These are phyloP conservation scores for Etia nguti DNA, from an alignment of 2,113 vertebrate genomes.

Conservation along the genomic window DNA sequence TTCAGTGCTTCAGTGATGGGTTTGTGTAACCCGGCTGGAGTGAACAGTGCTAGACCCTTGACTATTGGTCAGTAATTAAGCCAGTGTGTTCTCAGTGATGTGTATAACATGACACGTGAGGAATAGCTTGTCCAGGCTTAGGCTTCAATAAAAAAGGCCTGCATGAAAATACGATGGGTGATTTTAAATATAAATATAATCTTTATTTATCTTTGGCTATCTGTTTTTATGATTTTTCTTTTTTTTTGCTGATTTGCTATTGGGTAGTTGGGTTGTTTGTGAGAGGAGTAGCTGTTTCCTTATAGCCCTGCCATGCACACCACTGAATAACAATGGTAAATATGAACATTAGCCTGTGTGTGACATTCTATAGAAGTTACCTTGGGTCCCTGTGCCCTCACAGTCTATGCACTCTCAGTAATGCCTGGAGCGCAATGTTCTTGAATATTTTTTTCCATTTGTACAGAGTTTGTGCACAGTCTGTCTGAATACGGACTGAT, in stretches of 20 bases:
- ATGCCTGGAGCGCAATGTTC: background rate
- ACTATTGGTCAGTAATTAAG: slow-evolving; percentile 45
- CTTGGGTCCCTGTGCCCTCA: background rate
- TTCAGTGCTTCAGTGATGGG: slow-evolving; percentile 9
- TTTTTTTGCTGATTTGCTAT: background rate
- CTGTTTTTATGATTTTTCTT: background rate
- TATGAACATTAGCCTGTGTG: background rate
- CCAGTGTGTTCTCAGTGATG: slow-evolving; percentile 38
- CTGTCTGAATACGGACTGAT: background rate
- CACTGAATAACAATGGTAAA: background rate
- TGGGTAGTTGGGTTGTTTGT: background rate
- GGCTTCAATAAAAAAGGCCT: background rate
- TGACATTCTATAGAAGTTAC: background rate
- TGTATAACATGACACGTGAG: slow-evolving; percentile 36
- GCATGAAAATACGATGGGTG: background rate
- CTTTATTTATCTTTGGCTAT: background rate
- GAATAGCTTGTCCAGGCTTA: background rate
- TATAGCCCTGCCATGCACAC: background rate
- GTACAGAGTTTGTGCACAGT: background rate
- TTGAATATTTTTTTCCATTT: background rate
- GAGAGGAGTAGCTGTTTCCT: background rate
- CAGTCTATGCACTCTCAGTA: background rate
- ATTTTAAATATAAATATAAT: background rate
- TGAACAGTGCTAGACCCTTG: background rate
- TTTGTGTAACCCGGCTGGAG: slow-evolving; percentile 46